Evolutionary conservation across 2,888 invertebrate genomes (phyloP), one percentile per base, ranked within the genome.

Genomic region (Rotaria magnacalcarata): DNA sequence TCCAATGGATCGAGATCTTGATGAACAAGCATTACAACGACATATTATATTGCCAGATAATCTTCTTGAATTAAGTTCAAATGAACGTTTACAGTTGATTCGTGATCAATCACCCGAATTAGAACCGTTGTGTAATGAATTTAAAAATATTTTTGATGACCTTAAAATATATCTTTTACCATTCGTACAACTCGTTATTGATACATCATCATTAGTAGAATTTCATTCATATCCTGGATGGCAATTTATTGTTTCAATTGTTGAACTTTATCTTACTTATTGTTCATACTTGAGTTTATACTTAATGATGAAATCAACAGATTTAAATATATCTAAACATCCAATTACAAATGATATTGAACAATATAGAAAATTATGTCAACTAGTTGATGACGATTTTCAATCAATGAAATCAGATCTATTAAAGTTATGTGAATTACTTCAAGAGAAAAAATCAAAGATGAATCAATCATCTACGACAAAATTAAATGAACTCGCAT

Each of bases 31-130:
- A 67, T 67, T 34, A 41, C 27, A 16, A 19, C 67, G 67, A 19
- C 80, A 80, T 47, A 47, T 80, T 47, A 80, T 80, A n/a, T 24
- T 47, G 47, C 80, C 43, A 24, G 47, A 93, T 88, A 95, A 96
- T 92, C 92, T 96, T 84, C 93, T 93, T 86, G 93, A 94, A 89
- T 92, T 96, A 89, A 93, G 94, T 24, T 93, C 94, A 89, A 93
- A 94, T 86, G 94, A 96, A 90, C 95, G 95, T 89, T 89, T 94
- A 86, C 94, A 91, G 89, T 90, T 96, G 85, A 92, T 96, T 88
- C 93, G 94, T 90, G 94, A 95, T 89, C 95, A 96, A 90, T 95
- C 95, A 85, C 96, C 96, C 4, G 96, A 97, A 91, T 94, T 96
- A 90, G 90, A 94, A 86, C 94, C 94, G 8, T 92, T 96, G 21